These are phyloP conservation scores for Tachina fera DNA, from an alignment of 2,888 invertebrate species.

Conservation along the genomic window DNA sequence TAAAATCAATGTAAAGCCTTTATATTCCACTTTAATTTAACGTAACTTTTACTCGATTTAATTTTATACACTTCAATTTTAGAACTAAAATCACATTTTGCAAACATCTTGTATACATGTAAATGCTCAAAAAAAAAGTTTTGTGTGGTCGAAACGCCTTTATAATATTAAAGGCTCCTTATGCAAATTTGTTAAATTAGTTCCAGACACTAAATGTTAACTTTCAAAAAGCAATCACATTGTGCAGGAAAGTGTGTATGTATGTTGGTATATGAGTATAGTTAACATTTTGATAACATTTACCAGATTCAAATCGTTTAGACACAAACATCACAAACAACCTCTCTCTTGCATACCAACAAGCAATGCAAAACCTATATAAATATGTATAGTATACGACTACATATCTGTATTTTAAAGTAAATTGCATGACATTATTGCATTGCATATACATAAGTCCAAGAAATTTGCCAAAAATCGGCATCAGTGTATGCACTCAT, in stretches of 20 bases:
- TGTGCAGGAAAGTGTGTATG: neutral
- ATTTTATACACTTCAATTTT: constrained; percentile 4
- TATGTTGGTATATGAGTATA: neutral
- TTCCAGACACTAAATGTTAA: constrained; percentile 70
- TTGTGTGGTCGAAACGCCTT: constrained; percentile 65
- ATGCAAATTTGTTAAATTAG: constrained; percentile 72
- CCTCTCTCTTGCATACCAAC: neutral
- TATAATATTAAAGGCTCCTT: constrained; percentile 65
- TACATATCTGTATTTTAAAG: neutral
- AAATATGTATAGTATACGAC: neutral
- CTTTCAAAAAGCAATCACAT: constrained; percentile 67
- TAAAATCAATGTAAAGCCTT: constrained; percentile 42
- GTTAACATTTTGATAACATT: constrained; percentile 65
- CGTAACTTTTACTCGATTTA: constrained; percentile 33
- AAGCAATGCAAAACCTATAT: neutral
- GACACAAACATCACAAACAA: constrained; percentile 34
- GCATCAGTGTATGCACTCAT: constrained; percentile 42
- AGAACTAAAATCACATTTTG: constrained; percentile 40
- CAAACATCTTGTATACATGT: constrained; percentile 58
- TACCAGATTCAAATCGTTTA: constrained; percentile 39
- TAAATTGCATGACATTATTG: constrained; percentile 54
- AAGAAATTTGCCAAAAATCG: constrained; percentile 65
- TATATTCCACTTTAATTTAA: constrained; percentile 34
- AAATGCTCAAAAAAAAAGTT: constrained; percentile 57
- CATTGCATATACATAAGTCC: constrained; percentile 58